These are phyloP conservation scores for Agrochola circellaris DNA, from an alignment of 2,888 invertebrate species.

Conservation along the genomic window DNA sequence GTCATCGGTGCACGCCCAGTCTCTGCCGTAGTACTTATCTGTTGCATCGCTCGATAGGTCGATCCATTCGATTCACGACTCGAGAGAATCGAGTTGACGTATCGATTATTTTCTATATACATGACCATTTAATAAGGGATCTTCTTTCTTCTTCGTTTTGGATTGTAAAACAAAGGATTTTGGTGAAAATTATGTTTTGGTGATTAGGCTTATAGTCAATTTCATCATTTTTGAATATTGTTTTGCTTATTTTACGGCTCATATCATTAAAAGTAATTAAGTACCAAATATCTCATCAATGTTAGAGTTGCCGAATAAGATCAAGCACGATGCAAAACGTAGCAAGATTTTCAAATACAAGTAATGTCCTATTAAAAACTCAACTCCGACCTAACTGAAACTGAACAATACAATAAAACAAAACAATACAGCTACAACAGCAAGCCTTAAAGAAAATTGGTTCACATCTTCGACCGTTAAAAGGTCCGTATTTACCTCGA, in stretches of 20 bases:
- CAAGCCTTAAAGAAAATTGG: not conserved
- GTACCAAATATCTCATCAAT: not conserved
- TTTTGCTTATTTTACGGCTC: not conserved
- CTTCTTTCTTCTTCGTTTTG: slow-evolving; percentile 33
- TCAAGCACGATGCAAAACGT: not conserved
- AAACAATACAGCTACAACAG: not conserved
- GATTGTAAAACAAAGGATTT: not conserved
- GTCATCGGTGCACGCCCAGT: slow-evolving; percentile 80
- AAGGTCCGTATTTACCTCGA: slow-evolving; percentile 37
- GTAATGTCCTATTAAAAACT: not conserved
- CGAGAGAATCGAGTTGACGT: slow-evolving; percentile 73
- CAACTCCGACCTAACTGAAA: not conserved
- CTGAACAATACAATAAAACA: not conserved
- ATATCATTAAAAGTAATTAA: too few species aligned
- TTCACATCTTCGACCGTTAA: slow-evolving; percentile 43
- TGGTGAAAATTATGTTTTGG: not conserved
- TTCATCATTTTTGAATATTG: not conserved
- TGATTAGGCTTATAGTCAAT: not conserved
- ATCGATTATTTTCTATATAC: slow-evolving; percentile 70
- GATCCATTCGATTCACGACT: slow-evolving; percentile 77
- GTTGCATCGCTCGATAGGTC: slow-evolving; percentile 76
- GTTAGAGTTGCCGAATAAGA: not conserved
- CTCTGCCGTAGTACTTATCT: slow-evolving; percentile 70
- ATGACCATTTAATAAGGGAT: slow-evolving; percentile 43
- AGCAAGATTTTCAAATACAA: not conserved